Percentiles rank a stretch among this genome's conserved stretches.
Evolutionary conservation across 1,140 invertebrate species (phyloP).

Genomic region (Drosophila cardini): DNA sequence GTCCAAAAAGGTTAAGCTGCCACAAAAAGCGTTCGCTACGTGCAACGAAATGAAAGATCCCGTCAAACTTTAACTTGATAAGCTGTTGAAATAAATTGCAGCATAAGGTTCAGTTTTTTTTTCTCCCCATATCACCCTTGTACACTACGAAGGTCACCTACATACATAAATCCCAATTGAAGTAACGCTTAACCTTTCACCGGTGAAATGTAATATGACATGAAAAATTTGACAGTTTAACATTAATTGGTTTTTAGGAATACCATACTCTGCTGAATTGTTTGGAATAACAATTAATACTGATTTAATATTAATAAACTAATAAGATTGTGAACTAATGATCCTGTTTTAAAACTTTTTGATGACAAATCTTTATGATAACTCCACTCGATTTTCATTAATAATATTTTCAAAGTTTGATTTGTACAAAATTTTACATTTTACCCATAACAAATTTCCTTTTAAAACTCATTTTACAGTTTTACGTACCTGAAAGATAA

Average conservation of each 20-base stretch:
- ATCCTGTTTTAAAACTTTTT: too few species aligned
- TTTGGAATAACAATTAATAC: too few species aligned
- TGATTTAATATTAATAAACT: too few species aligned
- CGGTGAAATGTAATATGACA: conserved; percentile 24
- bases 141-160: conserved; percentile 6
- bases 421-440: not conserved
- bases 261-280: too few species aligned
- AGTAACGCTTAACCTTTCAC: conserved; percentile 26
- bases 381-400: too few species aligned
- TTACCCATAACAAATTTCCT: not conserved
- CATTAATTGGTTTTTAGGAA: not conserved
- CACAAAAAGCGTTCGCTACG: conserved; percentile 56
- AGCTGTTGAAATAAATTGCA: conserved; percentile 72
- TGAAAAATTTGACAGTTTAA: conserved; percentile 14
- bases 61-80: conserved; percentile 79
- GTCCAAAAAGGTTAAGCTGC: conserved; percentile 74
- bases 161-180: conserved; percentile 7
- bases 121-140: not conserved
- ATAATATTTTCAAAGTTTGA: too few species aligned
- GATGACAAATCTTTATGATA: too few species aligned
- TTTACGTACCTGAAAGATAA: conserved; percentile 65
- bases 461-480: not conserved
- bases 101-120: conserved; percentile 39
- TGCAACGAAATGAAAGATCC: conserved; percentile 64
- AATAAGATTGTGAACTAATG: too few species aligned